Evolutionary conservation across 2,797 vertebrate genomes (phyloP).

Genomic region (Melanotaenia nigrans): DNA sequence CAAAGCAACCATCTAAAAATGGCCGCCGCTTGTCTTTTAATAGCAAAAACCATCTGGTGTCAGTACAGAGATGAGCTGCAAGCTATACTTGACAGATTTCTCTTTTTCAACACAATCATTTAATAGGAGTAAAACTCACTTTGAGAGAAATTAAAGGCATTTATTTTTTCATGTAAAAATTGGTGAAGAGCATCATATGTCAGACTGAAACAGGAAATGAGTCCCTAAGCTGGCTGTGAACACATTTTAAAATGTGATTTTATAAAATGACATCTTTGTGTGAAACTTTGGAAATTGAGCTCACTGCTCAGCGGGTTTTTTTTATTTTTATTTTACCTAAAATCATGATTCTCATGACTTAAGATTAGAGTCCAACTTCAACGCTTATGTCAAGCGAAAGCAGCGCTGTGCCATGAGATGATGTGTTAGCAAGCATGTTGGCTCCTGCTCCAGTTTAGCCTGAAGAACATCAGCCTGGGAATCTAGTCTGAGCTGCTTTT

Average conservation of each 20-base stretch:
- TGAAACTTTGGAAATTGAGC: too few species aligned
- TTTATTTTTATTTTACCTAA: too few species aligned
- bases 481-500: constrained; percentile 39
- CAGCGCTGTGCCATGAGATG: constrained; percentile 17
- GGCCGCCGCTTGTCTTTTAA: background rate
- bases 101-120: background rate
- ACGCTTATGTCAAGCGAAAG: background rate
- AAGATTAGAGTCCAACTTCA: background rate
- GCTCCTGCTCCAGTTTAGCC: constrained; percentile 26
- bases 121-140: too few species aligned
- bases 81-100: background rate
- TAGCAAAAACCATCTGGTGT: too few species aligned
- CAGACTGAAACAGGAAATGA: too few species aligned
- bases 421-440: background rate
- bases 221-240: background rate
- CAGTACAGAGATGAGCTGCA: background rate
- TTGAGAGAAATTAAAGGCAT: too few species aligned
- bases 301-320: background rate
- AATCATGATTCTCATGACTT: background rate
- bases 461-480: constrained; percentile 23
- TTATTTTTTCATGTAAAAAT: background rate
- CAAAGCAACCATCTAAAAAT: background rate
- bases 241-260: background rate
- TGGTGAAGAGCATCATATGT: background rate
- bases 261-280: background rate